A percentile compares a stretch with the other conserved stretches of the same genome.
Conservation (phyloP, 2,888 invertebrate genomes). For the Eudasyphora cyanicolor region DNA sequence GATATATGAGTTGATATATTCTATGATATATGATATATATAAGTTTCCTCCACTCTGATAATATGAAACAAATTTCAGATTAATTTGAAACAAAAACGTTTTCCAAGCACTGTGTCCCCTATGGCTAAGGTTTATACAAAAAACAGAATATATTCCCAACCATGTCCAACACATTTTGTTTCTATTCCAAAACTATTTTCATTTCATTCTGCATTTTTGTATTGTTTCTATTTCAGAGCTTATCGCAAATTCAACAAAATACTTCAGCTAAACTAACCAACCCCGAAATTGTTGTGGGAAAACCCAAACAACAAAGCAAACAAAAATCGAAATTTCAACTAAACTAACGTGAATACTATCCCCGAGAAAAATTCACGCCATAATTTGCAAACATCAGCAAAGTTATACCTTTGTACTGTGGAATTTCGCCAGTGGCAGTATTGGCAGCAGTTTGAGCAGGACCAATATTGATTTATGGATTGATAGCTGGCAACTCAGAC, state of each 20-base stretch:
- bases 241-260: neutral
- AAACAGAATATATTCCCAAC: too few species aligned
- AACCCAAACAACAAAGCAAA: neutral
- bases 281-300: neutral
- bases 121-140: too few species aligned
- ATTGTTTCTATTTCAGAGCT: neutral
- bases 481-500: conserved; percentile 7
- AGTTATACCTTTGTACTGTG: too few species aligned
- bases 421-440: neutral
- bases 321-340: neutral
- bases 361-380: neutral
- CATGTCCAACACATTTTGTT: neutral
- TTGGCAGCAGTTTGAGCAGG: neutral
- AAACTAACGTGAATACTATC: neutral
- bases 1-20: too few species aligned
- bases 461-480: neutral
- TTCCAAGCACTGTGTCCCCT: too few species aligned
- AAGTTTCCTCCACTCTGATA: too few species aligned
- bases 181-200: neutral
- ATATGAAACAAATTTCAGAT: too few species aligned
- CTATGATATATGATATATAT: too few species aligned
- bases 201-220: neutral
- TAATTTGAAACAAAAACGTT: too few species aligned
- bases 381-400: neutral
- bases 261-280: too few species aligned